A percentile compares a stretch with the other conserved stretches of the same genome.
Conservation (phyloP, 2,113 vertebrate species). For the Mustela nigripes region DNA sequence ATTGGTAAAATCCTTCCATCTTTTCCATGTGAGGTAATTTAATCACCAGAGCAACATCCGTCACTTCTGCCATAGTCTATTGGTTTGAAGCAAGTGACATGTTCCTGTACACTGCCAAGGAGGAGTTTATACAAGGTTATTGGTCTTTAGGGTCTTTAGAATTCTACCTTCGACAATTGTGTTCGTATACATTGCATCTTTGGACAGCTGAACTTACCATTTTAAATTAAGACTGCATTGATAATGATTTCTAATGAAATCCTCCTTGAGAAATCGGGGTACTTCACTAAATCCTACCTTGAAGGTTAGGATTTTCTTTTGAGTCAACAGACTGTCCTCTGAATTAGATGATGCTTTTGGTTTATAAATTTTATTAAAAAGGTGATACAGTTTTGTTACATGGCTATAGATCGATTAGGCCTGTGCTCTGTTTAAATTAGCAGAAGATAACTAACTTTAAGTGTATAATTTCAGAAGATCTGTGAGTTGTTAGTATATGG, state of each 20-base stretch:
- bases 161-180: not conserved
- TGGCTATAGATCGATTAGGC: not conserved
- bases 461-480: slow-evolving; percentile 9
- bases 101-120: not conserved
- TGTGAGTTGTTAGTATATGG: not conserved
- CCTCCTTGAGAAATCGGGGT: not conserved
- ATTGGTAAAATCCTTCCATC: not conserved
- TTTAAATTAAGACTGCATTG: not conserved
- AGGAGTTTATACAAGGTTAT: not conserved
- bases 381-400: not conserved
- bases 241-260: not conserved
- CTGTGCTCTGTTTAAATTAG: not conserved
- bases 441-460: not conserved
- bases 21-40: not conserved
- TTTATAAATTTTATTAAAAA: not conserved
- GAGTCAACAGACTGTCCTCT: not conserved
- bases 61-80: not conserved
- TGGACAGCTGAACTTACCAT: not conserved
- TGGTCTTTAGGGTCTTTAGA: not conserved
- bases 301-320: not conserved
- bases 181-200: not conserved
- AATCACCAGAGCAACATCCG: not conserved
- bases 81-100: not conserved
- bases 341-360: not conserved
- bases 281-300: not conserved